Evolutionary conservation across 2,113 vertebrate species (phyloP).

Genomic region (Phalacrocorax carbo): DNA sequence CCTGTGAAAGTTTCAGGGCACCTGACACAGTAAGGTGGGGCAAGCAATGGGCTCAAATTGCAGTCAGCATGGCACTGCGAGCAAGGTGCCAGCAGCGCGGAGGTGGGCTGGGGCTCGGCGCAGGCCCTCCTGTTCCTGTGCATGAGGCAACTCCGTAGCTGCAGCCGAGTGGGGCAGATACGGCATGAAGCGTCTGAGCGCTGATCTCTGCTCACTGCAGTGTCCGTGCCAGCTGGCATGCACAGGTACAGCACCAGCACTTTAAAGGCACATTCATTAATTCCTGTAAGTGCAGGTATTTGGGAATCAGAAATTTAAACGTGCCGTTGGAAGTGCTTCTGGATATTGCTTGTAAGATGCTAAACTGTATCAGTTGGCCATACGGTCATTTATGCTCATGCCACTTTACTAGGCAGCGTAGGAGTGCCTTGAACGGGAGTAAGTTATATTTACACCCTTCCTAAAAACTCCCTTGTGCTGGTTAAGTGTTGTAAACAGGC

Average conservation of each 20-base stretch:
- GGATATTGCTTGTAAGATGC: background rate
- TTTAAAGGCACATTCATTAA: background rate
- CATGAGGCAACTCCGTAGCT: background rate
- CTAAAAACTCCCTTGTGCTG: background rate
- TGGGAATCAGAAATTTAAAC: background rate
- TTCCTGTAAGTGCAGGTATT: background rate
- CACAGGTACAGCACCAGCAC: background rate
- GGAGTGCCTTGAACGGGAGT: background rate
- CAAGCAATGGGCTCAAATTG: background rate
- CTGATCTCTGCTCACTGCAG: accelerated
- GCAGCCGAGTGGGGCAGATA: background rate
- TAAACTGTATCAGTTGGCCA: background rate
- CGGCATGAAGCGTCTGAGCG: background rate
- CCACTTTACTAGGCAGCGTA: background rate
- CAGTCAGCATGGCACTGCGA: background rate
- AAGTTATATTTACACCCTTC: background rate
- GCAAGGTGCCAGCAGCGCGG: accelerated
- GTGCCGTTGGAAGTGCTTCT: background rate
- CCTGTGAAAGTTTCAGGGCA: background rate
- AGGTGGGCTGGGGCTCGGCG: accelerated
- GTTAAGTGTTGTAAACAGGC: background rate
- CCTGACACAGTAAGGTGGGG: background rate
- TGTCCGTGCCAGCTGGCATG: background rate
- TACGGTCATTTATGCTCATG: background rate
- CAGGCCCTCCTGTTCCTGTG: background rate